Base-by-base conservation (phyloP, 2,797 vertebrate genomes). In the Falco peregrinus region DNA sequence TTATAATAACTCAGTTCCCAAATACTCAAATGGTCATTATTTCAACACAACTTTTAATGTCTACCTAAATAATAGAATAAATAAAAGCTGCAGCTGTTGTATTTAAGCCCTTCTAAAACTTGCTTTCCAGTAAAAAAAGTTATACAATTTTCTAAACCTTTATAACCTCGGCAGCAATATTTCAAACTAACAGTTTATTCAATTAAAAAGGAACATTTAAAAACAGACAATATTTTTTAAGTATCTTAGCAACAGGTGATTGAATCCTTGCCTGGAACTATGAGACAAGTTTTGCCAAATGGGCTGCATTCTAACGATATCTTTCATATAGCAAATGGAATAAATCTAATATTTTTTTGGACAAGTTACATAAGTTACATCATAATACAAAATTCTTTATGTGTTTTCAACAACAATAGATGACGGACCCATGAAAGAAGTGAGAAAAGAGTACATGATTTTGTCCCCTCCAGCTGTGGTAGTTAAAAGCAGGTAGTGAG, bases 221-320 rank as follows among this genome's bases (percentile, higher is more conserved):
- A 97, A 98, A 98, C 96, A 98, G 98, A 98, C 97, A 98, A 98
- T 99, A 98, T 99, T 98, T 98, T 98, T 97, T 89, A 96, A 97
- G 98, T 98, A 98, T 97, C 98, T 97, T 98, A 98, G 98, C 98
- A 99, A 98, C 98, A 98, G 97, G 98, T 98, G 98, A 98, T 98
- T 98, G 98, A 98, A 98, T 97, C 92, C 69, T 96, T 98, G 98
- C 98, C 98, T 97, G 97, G 97, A 98, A 98, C 92, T 92, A 96
- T 95, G 97, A 97, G 95, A 97, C 96, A 97, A 97, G 74, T 94
- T 94, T 93, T 97, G 97, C 98, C 98, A 98, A 97, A 97, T 94
- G 95, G 97, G 95, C 96, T 96, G 96, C 97, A 97, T 98, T 98
- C 95, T 98, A 97, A 96, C 16, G 93, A 98, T 98, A 98, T 98